Evolutionary conservation across 2,113 vertebrate species (phyloP).

Genomic region (Circaetus cinerascens): DNA sequence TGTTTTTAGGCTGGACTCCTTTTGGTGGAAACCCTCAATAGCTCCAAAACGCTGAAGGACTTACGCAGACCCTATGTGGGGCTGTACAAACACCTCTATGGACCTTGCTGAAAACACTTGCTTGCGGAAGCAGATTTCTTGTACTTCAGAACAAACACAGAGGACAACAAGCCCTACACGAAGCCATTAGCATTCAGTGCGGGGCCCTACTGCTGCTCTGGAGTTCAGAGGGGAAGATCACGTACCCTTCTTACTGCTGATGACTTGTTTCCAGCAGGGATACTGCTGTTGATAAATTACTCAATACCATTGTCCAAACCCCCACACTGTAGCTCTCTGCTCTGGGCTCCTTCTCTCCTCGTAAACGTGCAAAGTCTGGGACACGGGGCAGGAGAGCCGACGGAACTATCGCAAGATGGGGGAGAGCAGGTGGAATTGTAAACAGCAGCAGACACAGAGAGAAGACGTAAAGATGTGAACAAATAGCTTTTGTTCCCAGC

Average conservation of each 20-base stretch:
- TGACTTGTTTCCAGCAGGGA: background rate
- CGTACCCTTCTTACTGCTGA: background rate
- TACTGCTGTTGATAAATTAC: background rate
- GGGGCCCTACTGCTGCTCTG: background rate
- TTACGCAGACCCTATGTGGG: background rate
- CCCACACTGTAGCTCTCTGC: background rate
- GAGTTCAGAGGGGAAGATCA: background rate
- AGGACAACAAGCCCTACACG: background rate
- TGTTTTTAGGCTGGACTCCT: background rate
- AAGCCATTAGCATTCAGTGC: background rate
- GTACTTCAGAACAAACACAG: background rate
- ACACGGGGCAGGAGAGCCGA: background rate
- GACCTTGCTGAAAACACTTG: background rate
- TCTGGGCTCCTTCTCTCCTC: background rate
- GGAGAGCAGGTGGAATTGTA: background rate
- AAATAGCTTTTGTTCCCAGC: slow-evolving; percentile 33
- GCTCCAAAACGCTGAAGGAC: background rate
- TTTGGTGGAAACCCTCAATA: background rate
- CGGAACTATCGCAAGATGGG: fast-evolving
- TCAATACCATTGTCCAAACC: background rate
- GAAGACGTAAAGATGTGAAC: background rate
- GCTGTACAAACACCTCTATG: background rate
- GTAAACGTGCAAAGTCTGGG: background rate
- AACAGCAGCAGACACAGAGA: background rate
- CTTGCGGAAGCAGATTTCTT: background rate